These are phyloP conservation scores for Scopus umbretta DNA, from an alignment of 2,113 vertebrate species.

Conservation along the genomic window DNA sequence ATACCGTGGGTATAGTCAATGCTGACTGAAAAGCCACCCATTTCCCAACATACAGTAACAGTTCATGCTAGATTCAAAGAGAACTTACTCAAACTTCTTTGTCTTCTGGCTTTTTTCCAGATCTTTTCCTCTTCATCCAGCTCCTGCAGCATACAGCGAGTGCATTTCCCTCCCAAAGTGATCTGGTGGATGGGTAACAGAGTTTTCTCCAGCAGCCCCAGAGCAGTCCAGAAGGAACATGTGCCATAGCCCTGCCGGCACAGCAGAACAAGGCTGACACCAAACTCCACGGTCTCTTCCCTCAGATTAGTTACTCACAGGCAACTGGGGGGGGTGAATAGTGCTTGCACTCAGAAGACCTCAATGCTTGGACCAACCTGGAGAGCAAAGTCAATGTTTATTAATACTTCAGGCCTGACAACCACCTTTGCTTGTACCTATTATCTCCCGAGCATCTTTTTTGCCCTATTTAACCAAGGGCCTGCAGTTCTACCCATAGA, in stretches of 20 bases:
- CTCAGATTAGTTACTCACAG: not conserved
- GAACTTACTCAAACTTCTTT: not conserved
- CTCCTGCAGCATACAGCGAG: not conserved
- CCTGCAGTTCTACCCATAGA: not conserved
- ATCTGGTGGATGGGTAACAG: not conserved
- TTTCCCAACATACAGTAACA: not conserved
- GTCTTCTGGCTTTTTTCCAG: not conserved
- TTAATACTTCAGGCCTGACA: not conserved
- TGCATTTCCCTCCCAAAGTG: not conserved
- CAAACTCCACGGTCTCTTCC: not conserved
- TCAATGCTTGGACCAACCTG: not conserved
- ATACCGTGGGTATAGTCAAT: not conserved
- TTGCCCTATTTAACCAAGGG: not conserved
- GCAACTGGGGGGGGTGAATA: accelerated
- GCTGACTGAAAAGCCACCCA: not conserved
- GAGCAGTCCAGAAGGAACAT: not conserved
- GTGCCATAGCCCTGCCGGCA: not conserved
- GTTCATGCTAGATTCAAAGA: not conserved
- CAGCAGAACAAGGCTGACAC: not conserved
- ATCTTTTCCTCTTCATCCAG: not conserved
- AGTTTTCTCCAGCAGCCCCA: not conserved
- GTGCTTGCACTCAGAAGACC: not conserved
- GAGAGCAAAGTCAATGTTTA: not conserved
- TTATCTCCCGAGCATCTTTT: not conserved
- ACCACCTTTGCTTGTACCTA: not conserved